Base-by-base conservation (phyloP, 2,113 vertebrate genomes). In the Macquaria australasica region DNA sequence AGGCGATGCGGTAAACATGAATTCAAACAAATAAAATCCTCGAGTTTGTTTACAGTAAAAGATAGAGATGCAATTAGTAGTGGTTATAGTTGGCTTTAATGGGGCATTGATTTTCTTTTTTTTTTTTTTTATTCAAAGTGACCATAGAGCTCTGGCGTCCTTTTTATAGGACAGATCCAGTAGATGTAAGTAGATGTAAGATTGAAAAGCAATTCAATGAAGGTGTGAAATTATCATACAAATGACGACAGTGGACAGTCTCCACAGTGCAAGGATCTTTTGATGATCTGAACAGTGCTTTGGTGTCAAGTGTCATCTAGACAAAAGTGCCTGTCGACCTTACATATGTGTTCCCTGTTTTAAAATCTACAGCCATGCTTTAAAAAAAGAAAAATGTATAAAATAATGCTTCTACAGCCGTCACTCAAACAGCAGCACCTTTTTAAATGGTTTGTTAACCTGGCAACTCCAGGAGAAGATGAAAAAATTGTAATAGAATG, bases 361-460 rank as follows among this genome's bases (percentile, higher is more conserved):
- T 41, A 53, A 55, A 75, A 64, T 55, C 23, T 43, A 41, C 18
- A 62, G 15, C 41, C 58, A 67, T 18, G 28, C 43, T 45, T 12
- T n/a, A 60, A 64, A 45, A 20, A 56, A 78, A 43, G 1, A 69
- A 53, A 4, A 53, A 48, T 43, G 34, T 41, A 37, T 39, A 37
- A 58, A 34, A 56, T 25, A 77, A 73, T 50, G 11, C 45, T 6
- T 68, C 55, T 55, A 21, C 25, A 72, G 48, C 15, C 3, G 15
- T 62, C 37, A 70, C 31, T 59, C 71, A 72, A 31, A 34, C 28
- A 50, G 71, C 50, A 56, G 66, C 50, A 45, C 43, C 6, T 79
- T 82, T 82, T 74, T 23, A 23, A 73, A 56, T 70, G 56, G 34
- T 84, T 73, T 78, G 53, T 86, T 70, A 87, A 80, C 21, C 70